These are phyloP conservation scores for Drosophila insularis DNA, from an alignment of 1,140 invertebrate species.

Conservation along the genomic window DNA sequence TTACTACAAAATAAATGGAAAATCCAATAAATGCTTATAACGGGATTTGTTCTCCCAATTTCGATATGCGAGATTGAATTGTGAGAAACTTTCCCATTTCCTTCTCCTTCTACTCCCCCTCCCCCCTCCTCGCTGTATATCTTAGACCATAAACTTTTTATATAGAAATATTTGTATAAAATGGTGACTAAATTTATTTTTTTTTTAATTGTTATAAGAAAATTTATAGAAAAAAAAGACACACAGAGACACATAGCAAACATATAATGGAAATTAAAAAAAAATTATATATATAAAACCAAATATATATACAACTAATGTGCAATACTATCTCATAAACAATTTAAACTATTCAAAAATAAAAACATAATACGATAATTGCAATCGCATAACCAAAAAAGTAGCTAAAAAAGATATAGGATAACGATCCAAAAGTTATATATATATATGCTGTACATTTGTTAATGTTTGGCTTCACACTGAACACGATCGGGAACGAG, in stretches of 20 bases:
- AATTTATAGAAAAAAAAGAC: constrained; percentile 29
- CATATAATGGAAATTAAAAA: constrained; percentile 53
- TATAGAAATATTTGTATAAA: constrained; percentile 78
- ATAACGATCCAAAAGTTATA: constrained; percentile 17
- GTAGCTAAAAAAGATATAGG: constrained; percentile 61
- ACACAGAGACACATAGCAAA: constrained; percentile 31
- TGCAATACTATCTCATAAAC: constrained; percentile 75
- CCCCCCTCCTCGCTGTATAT: constrained; percentile 23
- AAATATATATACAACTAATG: constrained; percentile 57
- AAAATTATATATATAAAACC: constrained; percentile 14
- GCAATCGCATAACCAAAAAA: constrained; percentile 67
- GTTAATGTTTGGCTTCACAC: constrained; percentile 6
- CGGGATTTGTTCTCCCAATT: neutral
- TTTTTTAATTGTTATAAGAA: constrained; percentile 45
- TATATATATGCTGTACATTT: constrained; percentile 14
- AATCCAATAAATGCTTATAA: neutral
- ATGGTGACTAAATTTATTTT: constrained; percentile 44
- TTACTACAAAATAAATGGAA: constrained; percentile 1
- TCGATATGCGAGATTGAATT: neutral
- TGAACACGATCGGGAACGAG: neutral
- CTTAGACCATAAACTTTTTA: constrained; percentile 67
- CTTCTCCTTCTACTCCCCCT: neutral
- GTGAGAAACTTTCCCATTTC: neutral
- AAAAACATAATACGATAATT: constrained; percentile 49
- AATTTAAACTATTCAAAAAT: constrained; percentile 40